A percentile compares a stretch with the other conserved stretches of the same genome.
phyloP scores from a whole-genome alignment of 2,888 invertebrate species.

The Atethmia centrago region DNA sequence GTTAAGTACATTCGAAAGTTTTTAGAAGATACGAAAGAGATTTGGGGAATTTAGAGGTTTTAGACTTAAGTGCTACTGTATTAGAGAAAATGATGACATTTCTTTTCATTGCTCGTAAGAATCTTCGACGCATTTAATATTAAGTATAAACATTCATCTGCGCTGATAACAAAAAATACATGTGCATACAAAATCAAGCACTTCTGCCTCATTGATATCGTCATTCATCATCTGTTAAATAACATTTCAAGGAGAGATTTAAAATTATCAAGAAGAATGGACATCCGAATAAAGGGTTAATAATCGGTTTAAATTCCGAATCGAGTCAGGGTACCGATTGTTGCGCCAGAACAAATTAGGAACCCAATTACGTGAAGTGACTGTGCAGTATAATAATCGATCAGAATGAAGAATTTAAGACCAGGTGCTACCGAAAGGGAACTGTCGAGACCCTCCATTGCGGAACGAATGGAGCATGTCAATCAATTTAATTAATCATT shows the following conservation, averaged over 20 bases:
- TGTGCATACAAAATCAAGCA: slow-evolving; percentile 65
- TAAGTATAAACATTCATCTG: slow-evolving; percentile 55
- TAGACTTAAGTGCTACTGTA: slow-evolving; percentile 71
- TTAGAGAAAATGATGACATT: slow-evolving; percentile 75
- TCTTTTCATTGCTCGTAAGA: slow-evolving; percentile 73
- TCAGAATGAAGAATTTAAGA: slow-evolving; percentile 78
- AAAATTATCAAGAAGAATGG: slow-evolving; percentile 65
- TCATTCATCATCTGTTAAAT: slow-evolving; percentile 62
- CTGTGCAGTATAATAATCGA: slow-evolving; percentile 85
- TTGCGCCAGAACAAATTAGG: slow-evolving; percentile 81
- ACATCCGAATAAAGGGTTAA: slow-evolving; percentile 70
- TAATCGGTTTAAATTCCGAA: slow-evolving; percentile 78
- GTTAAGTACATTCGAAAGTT: slow-evolving; percentile 77
- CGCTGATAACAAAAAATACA: slow-evolving; percentile 55
- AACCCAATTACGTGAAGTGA: slow-evolving; percentile 88
- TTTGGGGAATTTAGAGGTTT: slow-evolving; percentile 64
- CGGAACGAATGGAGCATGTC: slow-evolving; percentile 85
- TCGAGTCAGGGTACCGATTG: slow-evolving; percentile 69
- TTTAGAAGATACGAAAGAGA: slow-evolving; percentile 69
- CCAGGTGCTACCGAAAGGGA: slow-evolving; percentile 83
- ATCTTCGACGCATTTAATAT: slow-evolving; percentile 62
- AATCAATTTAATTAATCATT: slow-evolving; percentile 89
- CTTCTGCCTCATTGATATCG: slow-evolving; percentile 58
- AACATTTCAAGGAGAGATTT: slow-evolving; percentile 59
- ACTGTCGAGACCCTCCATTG: slow-evolving; percentile 82